Percentiles rank a stretch among this genome's conserved stretches.
phyloP scores from a whole-genome alignment of 1,140 invertebrate species.

The Plodia interpunctella region DNA sequence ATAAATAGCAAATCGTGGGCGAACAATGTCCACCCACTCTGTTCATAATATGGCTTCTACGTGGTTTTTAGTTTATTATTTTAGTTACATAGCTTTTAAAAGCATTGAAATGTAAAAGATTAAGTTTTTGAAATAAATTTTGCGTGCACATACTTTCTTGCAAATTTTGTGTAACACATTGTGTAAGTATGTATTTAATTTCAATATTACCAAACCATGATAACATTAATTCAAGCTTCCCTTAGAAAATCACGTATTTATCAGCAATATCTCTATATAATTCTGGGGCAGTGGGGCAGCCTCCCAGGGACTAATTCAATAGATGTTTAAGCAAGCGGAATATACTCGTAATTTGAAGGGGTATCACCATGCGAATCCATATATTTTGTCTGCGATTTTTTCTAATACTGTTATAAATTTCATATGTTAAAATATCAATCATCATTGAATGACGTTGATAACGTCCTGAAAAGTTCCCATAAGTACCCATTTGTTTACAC shows the following conservation, averaged over 20 bases:
- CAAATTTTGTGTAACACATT: no score
- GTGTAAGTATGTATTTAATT: no score
- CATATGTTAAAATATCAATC: no score
- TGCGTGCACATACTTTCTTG: no score
- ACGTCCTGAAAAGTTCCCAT: no score
- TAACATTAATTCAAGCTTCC: neutral
- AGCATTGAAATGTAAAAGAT: neutral
- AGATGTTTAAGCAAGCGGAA: slow-evolving; percentile 9
- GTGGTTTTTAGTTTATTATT: slow-evolving; percentile 15
- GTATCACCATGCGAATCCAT: no score
- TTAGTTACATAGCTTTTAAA: neutral
- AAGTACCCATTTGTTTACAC: no score
- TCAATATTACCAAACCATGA: no score
- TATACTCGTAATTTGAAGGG: slow-evolving; percentile 8
- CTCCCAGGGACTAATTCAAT: slow-evolving; percentile 1
- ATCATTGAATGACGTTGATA: no score
- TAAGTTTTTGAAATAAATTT: neutral
- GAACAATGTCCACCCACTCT: slow-evolving; percentile 20
- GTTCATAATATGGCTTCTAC: slow-evolving; percentile 11
- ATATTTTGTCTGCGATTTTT: no score
- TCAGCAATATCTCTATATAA: slow-evolving; percentile 5
- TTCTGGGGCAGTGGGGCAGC: neutral
- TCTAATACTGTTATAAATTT: no score
- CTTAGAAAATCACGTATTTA: slow-evolving; percentile 7
- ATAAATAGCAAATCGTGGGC: slow-evolving; percentile 40